Evolutionary conservation across 2,888 invertebrate genomes (phyloP).

Genomic region (Lasiommata megera): DNA sequence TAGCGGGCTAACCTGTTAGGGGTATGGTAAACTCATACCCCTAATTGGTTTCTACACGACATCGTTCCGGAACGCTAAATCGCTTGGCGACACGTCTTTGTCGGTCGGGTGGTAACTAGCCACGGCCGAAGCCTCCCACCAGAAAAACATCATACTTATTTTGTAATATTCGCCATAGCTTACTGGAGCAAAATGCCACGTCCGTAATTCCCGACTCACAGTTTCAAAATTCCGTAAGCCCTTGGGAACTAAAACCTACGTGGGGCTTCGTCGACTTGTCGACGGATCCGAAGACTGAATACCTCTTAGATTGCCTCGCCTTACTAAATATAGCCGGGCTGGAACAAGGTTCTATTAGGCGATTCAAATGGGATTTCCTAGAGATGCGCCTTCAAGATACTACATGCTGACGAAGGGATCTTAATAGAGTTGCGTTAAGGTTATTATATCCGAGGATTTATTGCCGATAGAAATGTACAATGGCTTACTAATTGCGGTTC

Average conservation of each 20-base stretch:
- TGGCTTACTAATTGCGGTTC: conserved; percentile 43
- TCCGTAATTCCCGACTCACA: conserved; percentile 36
- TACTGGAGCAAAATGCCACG: conserved; percentile 34
- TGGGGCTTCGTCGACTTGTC: conserved; percentile 58
- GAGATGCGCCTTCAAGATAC: conserved; percentile 37
- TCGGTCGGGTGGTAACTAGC: no score
- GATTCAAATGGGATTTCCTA: conserved; percentile 59
- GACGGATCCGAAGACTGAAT: conserved; percentile 63
- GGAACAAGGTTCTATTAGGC: conserved; percentile 68
- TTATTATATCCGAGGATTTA: conserved; percentile 46
- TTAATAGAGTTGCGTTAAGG: conserved; percentile 49
- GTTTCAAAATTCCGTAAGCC: conserved; percentile 47
- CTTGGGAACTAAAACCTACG: conserved; percentile 69
- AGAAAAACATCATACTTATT: no score
- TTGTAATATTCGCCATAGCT: no score
- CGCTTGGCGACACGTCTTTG: no score
- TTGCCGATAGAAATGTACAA: conserved; percentile 43
- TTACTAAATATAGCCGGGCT: conserved; percentile 66
- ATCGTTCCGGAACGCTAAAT: no score
- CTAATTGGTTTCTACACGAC: no score
- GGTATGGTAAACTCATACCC: no score
- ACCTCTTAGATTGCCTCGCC: conserved; percentile 74
- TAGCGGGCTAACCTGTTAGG: no score
- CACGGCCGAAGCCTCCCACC: no score
- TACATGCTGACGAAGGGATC: conserved; percentile 45